Evolutionary conservation across 2,888 invertebrate species (phyloP), one percentile per base, ranked within the genome.

Genomic region (Zygogramma bicolorata): DNA sequence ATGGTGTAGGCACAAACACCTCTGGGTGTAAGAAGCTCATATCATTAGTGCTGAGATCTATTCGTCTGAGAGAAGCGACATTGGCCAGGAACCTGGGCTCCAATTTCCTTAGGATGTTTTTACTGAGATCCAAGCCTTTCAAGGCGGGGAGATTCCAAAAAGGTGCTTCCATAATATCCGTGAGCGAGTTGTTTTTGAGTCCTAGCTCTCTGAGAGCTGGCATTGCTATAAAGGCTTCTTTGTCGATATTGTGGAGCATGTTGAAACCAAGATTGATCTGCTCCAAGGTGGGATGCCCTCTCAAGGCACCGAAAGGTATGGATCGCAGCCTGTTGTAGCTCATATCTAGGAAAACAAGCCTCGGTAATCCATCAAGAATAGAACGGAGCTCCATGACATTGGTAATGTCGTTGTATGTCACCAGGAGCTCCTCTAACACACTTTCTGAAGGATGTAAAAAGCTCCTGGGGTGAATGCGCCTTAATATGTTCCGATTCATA

Each of bases 101-200:
- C 18, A 96, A 85, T 20, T 91, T 90, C 73, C 91, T 90, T 79
- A 95, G 93, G 75, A 91, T 92, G 83, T 96, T 96, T 70, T 90
- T 89, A 0, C 95, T 93, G 40, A 96, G 87, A 87, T 96, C 96
- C 69, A 97, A 86, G 0, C 96, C 96, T 88, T 95, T 96, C 3
- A 96, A 87, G 6, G 93, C 92, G 0, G 95, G 95, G 57, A 96
- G 88, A 87, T 95, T 94, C 95, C 95, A 96, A 82, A 94, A 92
- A 0, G 95, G 95, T 61, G 92, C 90, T 75, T 93, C 92, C 58
- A 93, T 88, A 63, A 92, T 88, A 83, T 94, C 93, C 0, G 91
- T 90, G 29, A 97, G 86, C 1, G 95, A 95, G 84, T 97, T 97
- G 82, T 96, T 96, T 77, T 92, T 91, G 71, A 97, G 88, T 79